A percentile compares a stretch with the other conserved stretches of the same genome.
Conservation (phyloP, 2,113 vertebrate species). For the Carassius carassius region DNA sequence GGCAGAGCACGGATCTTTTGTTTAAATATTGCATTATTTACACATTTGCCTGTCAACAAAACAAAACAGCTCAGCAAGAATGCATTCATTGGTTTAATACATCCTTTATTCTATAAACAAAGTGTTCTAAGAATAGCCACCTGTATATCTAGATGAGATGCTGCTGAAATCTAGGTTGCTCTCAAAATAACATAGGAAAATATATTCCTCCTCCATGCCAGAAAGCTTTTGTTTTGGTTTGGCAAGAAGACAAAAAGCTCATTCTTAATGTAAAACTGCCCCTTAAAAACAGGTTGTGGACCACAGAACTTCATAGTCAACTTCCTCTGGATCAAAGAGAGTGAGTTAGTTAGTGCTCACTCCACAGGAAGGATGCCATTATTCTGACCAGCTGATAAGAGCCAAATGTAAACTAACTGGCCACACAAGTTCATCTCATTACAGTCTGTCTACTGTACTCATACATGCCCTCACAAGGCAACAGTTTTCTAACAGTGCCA, state of each 20-base stretch:
- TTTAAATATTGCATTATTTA: not conserved
- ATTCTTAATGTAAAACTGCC: constrained; percentile 11
- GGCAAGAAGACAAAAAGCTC: constrained; percentile 7
- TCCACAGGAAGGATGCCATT: constrained; percentile 50
- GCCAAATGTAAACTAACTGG: constrained; percentile 43
- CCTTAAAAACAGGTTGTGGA: constrained; percentile 10
- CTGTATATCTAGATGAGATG: constrained; percentile 37
- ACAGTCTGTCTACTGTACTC: not conserved
- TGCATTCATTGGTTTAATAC: not conserved
- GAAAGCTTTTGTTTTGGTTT: constrained; percentile 8
- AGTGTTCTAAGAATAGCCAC: constrained; percentile 48
- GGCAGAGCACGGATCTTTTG: not conserved
- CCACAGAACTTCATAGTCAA: constrained; percentile 21
- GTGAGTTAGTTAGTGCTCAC: constrained; percentile 21
- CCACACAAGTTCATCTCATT: constrained; percentile 46
- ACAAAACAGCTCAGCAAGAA: not conserved
- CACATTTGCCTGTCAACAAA: not conserved
- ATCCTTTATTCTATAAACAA: constrained; percentile 27
- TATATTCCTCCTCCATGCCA: not conserved
- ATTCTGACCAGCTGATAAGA: constrained; percentile 42
- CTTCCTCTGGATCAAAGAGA: constrained; percentile 51
- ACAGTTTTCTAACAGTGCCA: not conserved
- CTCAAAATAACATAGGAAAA: constrained; percentile 41
- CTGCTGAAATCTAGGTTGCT: constrained; percentile 44
- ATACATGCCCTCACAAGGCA: not conserved